Base-by-base conservation (phyloP, 1,140 invertebrate genomes). In the Yoshiicerus persimilis region DNA sequence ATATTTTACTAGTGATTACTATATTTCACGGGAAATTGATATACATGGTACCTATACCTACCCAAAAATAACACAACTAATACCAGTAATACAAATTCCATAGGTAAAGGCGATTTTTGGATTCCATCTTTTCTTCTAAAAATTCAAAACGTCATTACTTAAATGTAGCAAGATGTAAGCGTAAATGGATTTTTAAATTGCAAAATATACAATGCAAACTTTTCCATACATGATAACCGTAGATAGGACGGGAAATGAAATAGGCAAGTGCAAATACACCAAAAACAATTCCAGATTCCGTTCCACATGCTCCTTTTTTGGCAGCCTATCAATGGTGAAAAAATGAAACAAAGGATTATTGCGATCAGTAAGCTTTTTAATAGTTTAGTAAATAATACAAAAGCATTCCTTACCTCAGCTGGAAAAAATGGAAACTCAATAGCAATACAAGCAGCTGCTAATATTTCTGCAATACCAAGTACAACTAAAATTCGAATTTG, bases 231-330 rank as follows among this genome's bases (percentile, higher is more conserved):
- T 96, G 95, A 91, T 96, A 95, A 80, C 97, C 97, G 92, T 97
- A 98, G 11, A 98, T 90, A 0, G 97, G 97, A 91, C 96, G 97
- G 47, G 97, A 94, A 16, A 98, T 91, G 92, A 98, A 97, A 30
- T 98, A 97, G 0, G 96, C 95, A 23, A 99, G 93, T 92, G 98
- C 97, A 93, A 98, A 99, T 34, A 97, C 94, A 0, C 97, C 97
- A 92, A 98, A 98, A 0, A 99, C 97, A 66, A 98, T 93, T 4
- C 98, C 97, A 93, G 97, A 97, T 91, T 97, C 96, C 23, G 97
- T 96, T 0, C 96, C 95, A 6, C 95, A 94, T 8, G 96, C 96
- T 62, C 97, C 96, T 94, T 98, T 98, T 64, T 94, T 94, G 91
- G 96, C 95, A 13, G 97, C 97, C 96, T 98, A 93, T 80, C 86